phyloP scores from a whole-genome alignment of 64 coral and sea anemone species.

The Orbicella faveolata region DNA sequence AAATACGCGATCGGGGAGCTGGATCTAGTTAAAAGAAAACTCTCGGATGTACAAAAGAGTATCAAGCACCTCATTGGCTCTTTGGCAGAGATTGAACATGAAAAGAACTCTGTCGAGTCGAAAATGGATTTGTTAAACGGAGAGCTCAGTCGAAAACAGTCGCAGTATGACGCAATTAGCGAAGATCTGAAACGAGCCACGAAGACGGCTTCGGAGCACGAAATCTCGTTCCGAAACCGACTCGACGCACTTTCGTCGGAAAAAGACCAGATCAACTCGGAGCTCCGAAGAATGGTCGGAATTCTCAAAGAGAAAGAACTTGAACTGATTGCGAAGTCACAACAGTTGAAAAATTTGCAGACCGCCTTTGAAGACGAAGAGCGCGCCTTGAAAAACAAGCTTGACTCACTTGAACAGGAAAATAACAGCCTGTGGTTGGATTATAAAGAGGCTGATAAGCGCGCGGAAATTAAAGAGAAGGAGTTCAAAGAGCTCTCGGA shows the following conservation, averaged over 20 bases:
- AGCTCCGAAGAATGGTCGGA: conserved; percentile 55
- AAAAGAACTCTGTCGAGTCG: conserved; percentile 64
- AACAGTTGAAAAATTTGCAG: conserved; percentile 73
- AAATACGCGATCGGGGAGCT: conserved; percentile 58
- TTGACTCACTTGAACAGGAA: conserved; percentile 56
- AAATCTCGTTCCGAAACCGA: conserved; percentile 40
- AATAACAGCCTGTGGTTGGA: conserved; percentile 74
- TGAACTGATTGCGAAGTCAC: conserved; percentile 47
- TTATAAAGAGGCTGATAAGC: conserved; percentile 71
- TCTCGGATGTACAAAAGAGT: conserved; percentile 65
- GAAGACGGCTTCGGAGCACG: conserved; percentile 67
- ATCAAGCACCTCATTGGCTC: conserved; percentile 70
- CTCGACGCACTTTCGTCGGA: conserved; percentile 60
- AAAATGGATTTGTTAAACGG: conserved; percentile 69
- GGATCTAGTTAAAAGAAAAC: conserved; percentile 70
- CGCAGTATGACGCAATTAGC: conserved; percentile 62
- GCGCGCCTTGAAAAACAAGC: conserved; percentile 52
- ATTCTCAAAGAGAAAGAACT: conserved; percentile 79
- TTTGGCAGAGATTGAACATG: conserved; percentile 17
- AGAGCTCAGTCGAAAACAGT: conserved; percentile 68
- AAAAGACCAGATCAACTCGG: conserved; percentile 76
- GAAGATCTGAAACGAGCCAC: conserved; percentile 52
- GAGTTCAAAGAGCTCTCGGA: conserved; percentile 76
- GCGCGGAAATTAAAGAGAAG: conserved; percentile 67
- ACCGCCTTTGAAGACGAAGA: conserved; percentile 45